Base-by-base conservation (phyloP, 2,888 invertebrate genomes). In the Eurytoma adleriae region DNA sequence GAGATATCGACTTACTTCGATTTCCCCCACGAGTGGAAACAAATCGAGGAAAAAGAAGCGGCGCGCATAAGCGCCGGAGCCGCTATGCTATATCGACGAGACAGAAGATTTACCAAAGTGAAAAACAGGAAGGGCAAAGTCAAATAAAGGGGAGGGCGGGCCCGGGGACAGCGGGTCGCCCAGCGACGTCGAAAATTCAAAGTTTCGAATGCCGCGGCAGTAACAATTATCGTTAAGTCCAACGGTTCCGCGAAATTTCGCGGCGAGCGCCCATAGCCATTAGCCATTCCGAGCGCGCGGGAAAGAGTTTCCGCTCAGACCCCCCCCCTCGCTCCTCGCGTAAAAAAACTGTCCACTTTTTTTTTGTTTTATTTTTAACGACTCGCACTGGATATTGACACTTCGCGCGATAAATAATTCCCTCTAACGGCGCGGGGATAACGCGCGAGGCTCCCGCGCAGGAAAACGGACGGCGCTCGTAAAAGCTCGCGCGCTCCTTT, bases 161-260 rank as follows among this genome's bases (percentile, higher is more conserved):
- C 3, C 54, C 54, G 54, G 54, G 16, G 54, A 16, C 30, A 16
- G 40, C 4, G 20, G 1, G 50, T 52, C 54, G 40, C 40, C 40
- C 40, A 10, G 10, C 40, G 40, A 40, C 48, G 59, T 27, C 59
- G 68, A 68, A 61, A 68, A 76, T 76, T 76, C 61, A 68, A 76
- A 76, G 50, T 76, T 76, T 61, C 61, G 68, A 76, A 68, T 52
- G 76, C 59, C 27, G 18, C 27, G 54, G 13, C 61, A 40, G 73
- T 84, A 84, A 84, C 84, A 83, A 85, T 86, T 85, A 84, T 82
- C 85, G 82, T 84, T 82, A 84, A 86, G 82, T 79, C 40, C 82
- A 85, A 84, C 77, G 77, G 81, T 83, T 79, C 81, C 67, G 78
- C 78, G 83, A 83, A 82, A 85, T 85, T 84, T 83, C 83, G 82